Evolutionary conservation across 1,140 invertebrate species (phyloP), one percentile per base, ranked within the genome.

Genomic region (Trachelipus rathkii): DNA sequence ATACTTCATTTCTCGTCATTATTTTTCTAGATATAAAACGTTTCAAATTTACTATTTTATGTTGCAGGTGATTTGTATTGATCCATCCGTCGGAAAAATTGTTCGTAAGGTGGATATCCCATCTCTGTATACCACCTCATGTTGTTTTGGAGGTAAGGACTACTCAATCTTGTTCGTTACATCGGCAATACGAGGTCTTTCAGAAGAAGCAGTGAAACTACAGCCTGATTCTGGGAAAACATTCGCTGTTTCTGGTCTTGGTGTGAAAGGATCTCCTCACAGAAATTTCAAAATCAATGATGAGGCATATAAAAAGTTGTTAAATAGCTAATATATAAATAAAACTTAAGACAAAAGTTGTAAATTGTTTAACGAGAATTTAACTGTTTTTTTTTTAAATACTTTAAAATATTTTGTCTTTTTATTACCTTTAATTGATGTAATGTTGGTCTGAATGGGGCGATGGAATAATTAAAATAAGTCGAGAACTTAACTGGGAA

Each of bases 101-200:
- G 81, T 92, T 0, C 84, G 87, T 74, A 85, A 84, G 44, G 82
- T 93, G 0, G 82, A 88, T 0, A 86, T 93, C 13, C 92, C 92
- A 10, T 89, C 90, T 0, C 86, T 87, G 72, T 89, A 92, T 82
- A 89, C 92, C 6, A 95, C 93, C 0, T 94, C 93, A 0, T 89
- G 89, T 0, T 89, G 90, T 74, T 96, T 92, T 83, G 94, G 94
- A 10, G 93, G 93, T 7, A 85, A 88, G 0, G 87, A 92, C 82
- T 84, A 92, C 24, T 90, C 93, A 82, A 88, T 89, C 73, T 85
- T 95, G 3, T 95, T 89, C 82, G 92, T 94, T 10, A 95, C 93
- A 0, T 89, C 89, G 0, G 89, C 90, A 0, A 83, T 79, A 9
- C 75, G 79, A 5, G 84, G 81, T 13, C 83, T 88, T 71, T 85